Conservation (phyloP, 2,113 vertebrate genomes). For the Hylia prasina region DNA sequence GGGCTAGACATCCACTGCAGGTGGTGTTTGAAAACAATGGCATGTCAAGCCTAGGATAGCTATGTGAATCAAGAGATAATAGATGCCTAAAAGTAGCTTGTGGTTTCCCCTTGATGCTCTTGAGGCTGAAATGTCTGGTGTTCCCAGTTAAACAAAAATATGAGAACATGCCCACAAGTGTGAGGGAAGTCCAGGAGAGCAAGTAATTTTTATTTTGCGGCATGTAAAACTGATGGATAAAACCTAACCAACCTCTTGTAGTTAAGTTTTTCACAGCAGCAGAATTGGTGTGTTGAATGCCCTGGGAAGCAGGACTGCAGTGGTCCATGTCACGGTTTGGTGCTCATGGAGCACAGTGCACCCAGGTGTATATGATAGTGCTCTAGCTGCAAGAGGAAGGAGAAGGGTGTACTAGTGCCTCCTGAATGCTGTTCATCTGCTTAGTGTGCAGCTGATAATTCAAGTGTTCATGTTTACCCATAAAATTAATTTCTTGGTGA, state of each 20-base stretch:
- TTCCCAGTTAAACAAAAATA: background rate
- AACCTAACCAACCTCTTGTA: background rate
- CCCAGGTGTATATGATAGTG: fast-evolving
- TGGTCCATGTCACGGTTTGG: background rate
- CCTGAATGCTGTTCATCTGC: background rate
- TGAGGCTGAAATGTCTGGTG: background rate
- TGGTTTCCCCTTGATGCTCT: background rate
- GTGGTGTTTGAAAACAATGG: background rate
- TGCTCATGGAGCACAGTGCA: background rate
- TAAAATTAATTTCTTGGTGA: background rate
- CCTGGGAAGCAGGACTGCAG: background rate
- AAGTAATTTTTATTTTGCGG: background rate
- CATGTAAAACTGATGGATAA: background rate
- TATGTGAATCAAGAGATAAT: background rate
- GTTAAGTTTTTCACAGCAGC: background rate
- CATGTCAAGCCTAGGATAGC: background rate
- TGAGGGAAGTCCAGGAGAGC: background rate
- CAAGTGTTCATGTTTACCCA: background rate
- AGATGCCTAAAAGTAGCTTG: background rate
- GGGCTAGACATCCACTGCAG: background rate
- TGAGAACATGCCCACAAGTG: background rate
- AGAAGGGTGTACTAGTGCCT: background rate
- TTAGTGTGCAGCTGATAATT: background rate
- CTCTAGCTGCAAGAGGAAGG: background rate
- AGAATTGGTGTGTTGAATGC: background rate